Conservation (phyloP, 1,140 invertebrate species). For the Mizuhopecten yessoensis region DNA sequence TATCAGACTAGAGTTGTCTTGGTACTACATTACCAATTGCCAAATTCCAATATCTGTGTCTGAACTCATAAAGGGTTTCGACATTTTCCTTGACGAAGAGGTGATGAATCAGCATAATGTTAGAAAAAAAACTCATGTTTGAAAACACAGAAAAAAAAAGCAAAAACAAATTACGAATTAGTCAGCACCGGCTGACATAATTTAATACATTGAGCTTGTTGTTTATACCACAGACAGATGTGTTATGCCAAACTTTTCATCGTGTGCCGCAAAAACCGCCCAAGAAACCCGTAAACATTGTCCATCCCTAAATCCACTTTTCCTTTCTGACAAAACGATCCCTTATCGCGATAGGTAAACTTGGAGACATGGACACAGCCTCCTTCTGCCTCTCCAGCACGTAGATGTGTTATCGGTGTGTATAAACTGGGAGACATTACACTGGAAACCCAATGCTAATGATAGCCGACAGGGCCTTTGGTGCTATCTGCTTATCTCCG, state of each 20-base stretch:
- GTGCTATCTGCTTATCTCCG: conserved; percentile 1
- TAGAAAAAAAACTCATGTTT: neutral
- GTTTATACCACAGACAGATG: conserved; percentile 12
- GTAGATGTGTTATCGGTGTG: neutral
- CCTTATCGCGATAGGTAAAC: conserved; percentile 7
- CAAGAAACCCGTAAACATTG: conserved; percentile 26
- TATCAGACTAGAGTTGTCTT: neutral
- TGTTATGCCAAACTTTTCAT: conserved; percentile 39
- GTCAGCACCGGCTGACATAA: conserved; percentile 2
- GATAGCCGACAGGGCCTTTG: conserved; percentile 21
- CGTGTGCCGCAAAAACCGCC: neutral
- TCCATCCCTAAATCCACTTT: conserved; percentile 1
- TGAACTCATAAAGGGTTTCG: too few species aligned
- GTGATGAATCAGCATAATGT: neutral
- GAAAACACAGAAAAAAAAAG: neutral
- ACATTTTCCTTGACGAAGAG: neutral
- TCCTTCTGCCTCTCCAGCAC: neutral
- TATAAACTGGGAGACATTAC: conserved; percentile 28
- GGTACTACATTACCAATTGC: neutral
- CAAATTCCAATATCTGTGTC: too few species aligned
- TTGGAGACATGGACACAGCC: conserved; percentile 3
- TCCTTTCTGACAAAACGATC: neutral
- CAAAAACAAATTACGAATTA: conserved; percentile 13
- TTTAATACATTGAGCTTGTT: conserved; percentile 34
- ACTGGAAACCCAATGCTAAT: neutral